These are phyloP conservation scores for Nematopogon swammerdamellus DNA, from an alignment of 2,888 invertebrate genomes.

Conservation along the genomic window DNA sequence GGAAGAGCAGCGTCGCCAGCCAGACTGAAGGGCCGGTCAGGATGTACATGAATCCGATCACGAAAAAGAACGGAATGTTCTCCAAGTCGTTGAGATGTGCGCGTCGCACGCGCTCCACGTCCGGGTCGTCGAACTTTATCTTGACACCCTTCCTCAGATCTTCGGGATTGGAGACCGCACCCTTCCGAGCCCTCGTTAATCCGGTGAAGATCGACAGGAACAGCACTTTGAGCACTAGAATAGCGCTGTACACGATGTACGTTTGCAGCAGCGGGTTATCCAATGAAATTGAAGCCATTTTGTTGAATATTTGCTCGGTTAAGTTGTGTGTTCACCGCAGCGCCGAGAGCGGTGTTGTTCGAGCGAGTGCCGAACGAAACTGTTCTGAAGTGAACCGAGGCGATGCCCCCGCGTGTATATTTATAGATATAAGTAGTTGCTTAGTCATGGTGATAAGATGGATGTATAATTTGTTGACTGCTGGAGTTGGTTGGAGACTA, in stretches of 20 bases:
- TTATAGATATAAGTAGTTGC: no score
- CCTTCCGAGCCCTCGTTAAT: constrained; percentile 20
- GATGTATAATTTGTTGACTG: no score
- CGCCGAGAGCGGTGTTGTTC: no score
- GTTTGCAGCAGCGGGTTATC: constrained; percentile 27
- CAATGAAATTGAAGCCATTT: constrained; percentile 23
- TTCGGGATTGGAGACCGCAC: constrained; percentile 33
- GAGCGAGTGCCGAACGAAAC: no score
- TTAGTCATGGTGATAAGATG: no score
- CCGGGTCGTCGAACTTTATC: constrained; percentile 33
- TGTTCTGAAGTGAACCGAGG: no score
- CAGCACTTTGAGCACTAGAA: constrained; percentile 33
- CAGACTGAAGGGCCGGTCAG: constrained; percentile 37
- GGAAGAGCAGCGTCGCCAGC: constrained; percentile 23
- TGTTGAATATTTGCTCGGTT: no score
- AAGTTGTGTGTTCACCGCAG: no score
- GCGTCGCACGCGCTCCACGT: constrained; percentile 49
- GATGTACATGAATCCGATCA: constrained; percentile 46
- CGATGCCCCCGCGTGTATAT: no score
- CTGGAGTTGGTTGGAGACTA: no score
- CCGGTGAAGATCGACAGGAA: constrained; percentile 23
- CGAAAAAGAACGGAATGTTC: constrained; percentile 53
- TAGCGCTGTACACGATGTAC: constrained; percentile 33
- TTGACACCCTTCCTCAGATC: constrained; percentile 22
- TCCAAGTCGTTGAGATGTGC: constrained; percentile 61